Base-by-base conservation (phyloP, 2,888 invertebrate genomes). In the Acanthoscelides obtectus region DNA sequence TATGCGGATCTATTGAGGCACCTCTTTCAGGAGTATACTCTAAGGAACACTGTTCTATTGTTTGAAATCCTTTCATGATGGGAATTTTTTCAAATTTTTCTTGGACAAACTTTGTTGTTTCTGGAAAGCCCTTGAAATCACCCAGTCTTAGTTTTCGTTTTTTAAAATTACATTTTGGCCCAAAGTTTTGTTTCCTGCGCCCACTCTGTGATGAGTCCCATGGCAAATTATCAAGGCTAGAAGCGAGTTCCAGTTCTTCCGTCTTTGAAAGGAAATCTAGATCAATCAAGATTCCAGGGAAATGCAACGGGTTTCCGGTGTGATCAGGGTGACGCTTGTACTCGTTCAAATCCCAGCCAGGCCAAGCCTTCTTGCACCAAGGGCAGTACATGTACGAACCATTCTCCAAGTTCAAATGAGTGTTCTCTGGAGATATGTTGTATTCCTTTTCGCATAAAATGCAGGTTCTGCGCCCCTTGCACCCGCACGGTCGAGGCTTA, bases 91-190 rank as follows among this genome's bases (percentile, higher is more conserved):
- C 80, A 80, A 98, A 93, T 81, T 92, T 91, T 0, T 93, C 89
- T 82, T 97, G 95, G 68, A 97, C 86, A 83, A 91, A 92, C 80
- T 92, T 89, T 0, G 96, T 93, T 83, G 90, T 93, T 22, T 84
- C 83, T 0, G 99, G 99, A 85, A 98, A 95, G 0, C 99, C 98
- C 66, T 88, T 86, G 83, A 98, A 99, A n/a, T 87, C 85, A 0
- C 93, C 95, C 20, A 90, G 78, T 73, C 89, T 91, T 6, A 98
- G 85, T 85, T 95, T 97, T 79, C 91, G 91, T 84, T 95, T 96
- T 83, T 98, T 99, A 84, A 99, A 99, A 86, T 99, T 99, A 12
- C 98, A 97, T 86, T 98, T 98, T 0, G 99, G 99, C 0, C 99
- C 99, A 86, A 92, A 99, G 85, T 99, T 99, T 90, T 98, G 98